Base-by-base conservation (phyloP, 1,140 invertebrate genomes). In the Hyposmocoma kahamanoa region DNA sequence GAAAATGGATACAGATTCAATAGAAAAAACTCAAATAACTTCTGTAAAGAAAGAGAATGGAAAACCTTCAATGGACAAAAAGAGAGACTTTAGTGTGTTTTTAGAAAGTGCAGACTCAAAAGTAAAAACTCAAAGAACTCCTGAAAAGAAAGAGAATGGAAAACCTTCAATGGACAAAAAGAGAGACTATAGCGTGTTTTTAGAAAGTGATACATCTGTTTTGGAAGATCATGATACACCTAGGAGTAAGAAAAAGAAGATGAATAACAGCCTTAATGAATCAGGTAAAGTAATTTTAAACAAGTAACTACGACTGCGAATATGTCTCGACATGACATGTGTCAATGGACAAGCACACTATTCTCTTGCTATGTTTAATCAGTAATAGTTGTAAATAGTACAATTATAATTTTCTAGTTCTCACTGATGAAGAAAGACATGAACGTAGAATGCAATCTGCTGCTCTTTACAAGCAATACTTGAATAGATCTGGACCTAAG, bases 401-500 rank as follows among this genome's bases (percentile, higher is more conserved):
- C 3, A 10, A 8, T 11, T 32, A 11, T 17, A 8, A 19, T 26
- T 21, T 67, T 76, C 38, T 43, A 80, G 87, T 86, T 8, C 38
- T 89, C 3, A 77, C 87, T 2, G 91, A 91, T 75, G 88, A 91
- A 70, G 89, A 91, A 57, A 84, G 87, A 20, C 84, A 89, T 65
- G 90, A 93, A 70, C 90, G 90, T 47, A 91, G 89, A 63, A 88
- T 90, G 51, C 74, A 92, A 64, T 87, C 87, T 30, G 87, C 87
- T 5, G 82, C 84, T n/a, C 72, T 90, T 20, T 95, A 94, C 69
- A 88, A 92, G 28, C 88, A 90, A 48, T 96, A 93, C 72, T 86
- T 94, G 26, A 90, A 94, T 53, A 88, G 94, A 68, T 90, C 90
- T 48, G 93, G 92, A 20, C 94, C 95, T 6, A 89, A 90, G 64